Evolutionary conservation across 2,888 invertebrate species (phyloP).

Genomic region (Deilephila porcellus): DNA sequence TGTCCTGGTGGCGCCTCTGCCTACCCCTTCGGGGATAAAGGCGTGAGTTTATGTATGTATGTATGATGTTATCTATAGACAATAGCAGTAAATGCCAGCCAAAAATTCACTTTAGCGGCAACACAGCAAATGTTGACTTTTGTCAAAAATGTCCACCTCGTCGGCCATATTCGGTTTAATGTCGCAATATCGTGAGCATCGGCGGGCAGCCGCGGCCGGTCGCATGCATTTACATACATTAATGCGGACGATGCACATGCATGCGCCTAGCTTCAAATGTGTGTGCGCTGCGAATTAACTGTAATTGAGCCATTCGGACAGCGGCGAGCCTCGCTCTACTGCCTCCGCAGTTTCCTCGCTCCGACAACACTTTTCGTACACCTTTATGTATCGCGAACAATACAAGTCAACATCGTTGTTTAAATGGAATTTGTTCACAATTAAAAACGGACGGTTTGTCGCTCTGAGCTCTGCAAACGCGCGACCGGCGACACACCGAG

Average conservation of each 20-base stretch:
- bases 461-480: constrained; percentile 46
- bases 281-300: constrained; percentile 83
- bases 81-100: neutral
- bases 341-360: constrained; percentile 65
- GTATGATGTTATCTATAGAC: neutral
- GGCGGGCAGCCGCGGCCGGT: constrained; percentile 75
- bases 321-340: constrained; percentile 70
- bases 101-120: constrained; percentile 1
- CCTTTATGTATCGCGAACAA: constrained; percentile 48
- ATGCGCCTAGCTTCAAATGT: constrained; percentile 76
- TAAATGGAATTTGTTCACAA: constrained; percentile 21
- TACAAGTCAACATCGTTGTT: constrained; percentile 43
- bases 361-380: constrained; percentile 51
- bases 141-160: constrained; percentile 80
- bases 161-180: constrained; percentile 81
- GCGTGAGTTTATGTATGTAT: no score
- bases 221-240: constrained; percentile 85
- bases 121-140: constrained; percentile 78
- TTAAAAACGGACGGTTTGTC: constrained; percentile 24
- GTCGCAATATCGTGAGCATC: constrained; percentile 82
- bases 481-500: constrained; percentile 63
- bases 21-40: no score
- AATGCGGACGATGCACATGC: constrained; percentile 79
- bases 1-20: no score
- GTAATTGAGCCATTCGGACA: constrained; percentile 84